These are phyloP conservation scores for Felis catus DNA, from an alignment of 2,113 vertebrate genomes.

Conservation along the genomic window F.catus_Fca126_mat1.0 CM031415.1:128139001-128139500, in stretches of 20 bases:
- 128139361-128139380: background rate
- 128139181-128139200: background rate
- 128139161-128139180: background rate
- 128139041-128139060: too few species aligned
- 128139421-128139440: background rate
- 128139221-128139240: background rate
- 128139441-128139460: background rate
- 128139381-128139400: background rate
- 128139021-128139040: background rate
- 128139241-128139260: background rate
- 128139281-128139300: background rate
- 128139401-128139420: background rate
- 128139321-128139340: background rate
- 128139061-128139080: background rate
- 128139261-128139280: background rate
- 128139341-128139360: background rate
- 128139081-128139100: background rate
- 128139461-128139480: background rate
- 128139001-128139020: background rate
- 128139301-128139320: background rate
- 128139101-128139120: background rate
- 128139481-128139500: background rate
- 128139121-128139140: background rate
- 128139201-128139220: background rate
- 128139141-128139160: background rate